Conservation (phyloP, 2,888 invertebrate genomes). For the Chirona hameri region DNA sequence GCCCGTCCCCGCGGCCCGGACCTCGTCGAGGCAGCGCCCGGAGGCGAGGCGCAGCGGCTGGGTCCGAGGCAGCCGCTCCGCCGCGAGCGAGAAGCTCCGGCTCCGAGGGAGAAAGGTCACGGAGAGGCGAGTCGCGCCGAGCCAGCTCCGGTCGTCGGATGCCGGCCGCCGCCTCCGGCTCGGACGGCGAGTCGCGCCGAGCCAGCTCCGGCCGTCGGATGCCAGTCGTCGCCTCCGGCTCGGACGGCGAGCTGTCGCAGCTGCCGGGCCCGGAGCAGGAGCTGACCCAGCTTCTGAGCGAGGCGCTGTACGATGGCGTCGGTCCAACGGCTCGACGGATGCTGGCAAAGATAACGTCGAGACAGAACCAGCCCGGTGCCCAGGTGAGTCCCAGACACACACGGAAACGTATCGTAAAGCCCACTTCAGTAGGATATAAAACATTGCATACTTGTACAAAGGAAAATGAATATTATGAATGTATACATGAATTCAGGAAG, state of each 20-base stretch:
- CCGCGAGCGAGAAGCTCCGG: no score
- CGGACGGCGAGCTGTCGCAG: background rate
- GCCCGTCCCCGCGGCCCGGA: no score
- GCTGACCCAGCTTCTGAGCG: background rate
- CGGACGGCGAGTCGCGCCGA: background rate
- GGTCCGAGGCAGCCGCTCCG: no score
- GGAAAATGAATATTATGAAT: no score
- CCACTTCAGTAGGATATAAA: no score
- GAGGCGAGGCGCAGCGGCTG: no score
- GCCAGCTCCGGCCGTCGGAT: background rate
- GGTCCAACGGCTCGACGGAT: background rate
- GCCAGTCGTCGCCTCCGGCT: background rate
- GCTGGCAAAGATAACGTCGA: background rate
- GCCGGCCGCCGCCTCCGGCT: background rate
- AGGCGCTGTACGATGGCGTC: conserved; percentile 11
- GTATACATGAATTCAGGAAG: no score
- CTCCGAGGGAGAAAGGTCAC: no score
- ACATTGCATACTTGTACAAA: no score
- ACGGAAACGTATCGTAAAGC: no score
- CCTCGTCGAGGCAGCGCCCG: no score
- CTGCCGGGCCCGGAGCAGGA: background rate
- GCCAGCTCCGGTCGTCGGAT: background rate
- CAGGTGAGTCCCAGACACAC: background rate
- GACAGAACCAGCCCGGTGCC: background rate
- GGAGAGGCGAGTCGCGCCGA: no score